Evolutionary conservation across 1,140 invertebrate species (phyloP).

Genomic region (Aphelinus atriplicis): DNA sequence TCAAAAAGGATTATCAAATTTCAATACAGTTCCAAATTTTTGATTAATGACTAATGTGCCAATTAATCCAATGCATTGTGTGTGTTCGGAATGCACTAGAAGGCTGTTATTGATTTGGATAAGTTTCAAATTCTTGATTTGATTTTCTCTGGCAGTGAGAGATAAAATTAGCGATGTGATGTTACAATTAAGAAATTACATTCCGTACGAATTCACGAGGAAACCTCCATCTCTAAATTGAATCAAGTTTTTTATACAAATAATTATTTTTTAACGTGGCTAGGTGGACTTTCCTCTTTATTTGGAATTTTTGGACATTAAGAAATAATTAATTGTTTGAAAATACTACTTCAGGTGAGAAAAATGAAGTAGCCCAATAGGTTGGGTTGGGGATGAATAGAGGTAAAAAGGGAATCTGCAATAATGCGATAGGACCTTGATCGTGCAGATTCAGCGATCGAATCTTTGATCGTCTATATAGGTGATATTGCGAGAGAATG

Average conservation of each 20-base stretch:
- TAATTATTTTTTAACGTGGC: no score
- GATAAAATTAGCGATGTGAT: conserved; percentile 9
- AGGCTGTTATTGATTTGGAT: conserved; percentile 52
- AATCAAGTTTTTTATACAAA: conserved; percentile 39
- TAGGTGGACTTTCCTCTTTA: no score
- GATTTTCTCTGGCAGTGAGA: conserved; percentile 13
- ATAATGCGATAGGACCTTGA: no score
- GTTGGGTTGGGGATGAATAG: no score
- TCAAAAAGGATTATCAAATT: conserved; percentile 31
- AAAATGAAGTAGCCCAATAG: no score
- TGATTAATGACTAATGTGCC: conserved; percentile 16
- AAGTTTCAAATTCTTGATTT: conserved; percentile 37
- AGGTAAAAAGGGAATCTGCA: no score
- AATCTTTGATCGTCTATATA: no score
- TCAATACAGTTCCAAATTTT: conserved; percentile 34
- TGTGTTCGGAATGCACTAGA: conserved; percentile 45
- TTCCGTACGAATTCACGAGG: conserved; percentile 58
- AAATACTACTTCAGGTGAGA: no score
- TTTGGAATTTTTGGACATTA: no score
- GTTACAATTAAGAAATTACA: conserved; percentile 14
- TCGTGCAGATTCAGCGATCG: no score
- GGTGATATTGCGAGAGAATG: no score
- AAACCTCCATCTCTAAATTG: conserved; percentile 55
- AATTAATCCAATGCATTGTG: conserved; percentile 4
- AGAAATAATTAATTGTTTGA: no score